Percentiles rank a stretch among this genome's conserved stretches.
Evolutionary conservation across 2,797 vertebrate genomes (phyloP).

Genomic region (Crocodylus rhombifer): DNA sequence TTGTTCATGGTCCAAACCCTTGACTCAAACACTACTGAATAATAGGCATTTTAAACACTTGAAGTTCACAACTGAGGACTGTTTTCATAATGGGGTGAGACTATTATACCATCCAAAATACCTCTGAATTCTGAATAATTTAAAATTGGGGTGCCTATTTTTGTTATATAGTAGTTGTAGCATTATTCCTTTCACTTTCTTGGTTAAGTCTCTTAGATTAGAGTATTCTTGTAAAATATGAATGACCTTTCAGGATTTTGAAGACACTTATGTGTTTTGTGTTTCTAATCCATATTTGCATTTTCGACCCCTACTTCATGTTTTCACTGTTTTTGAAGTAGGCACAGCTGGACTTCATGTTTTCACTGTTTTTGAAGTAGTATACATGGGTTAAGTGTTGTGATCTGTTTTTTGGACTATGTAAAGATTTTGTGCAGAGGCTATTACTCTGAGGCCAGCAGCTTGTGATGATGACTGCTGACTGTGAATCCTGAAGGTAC

Average conservation of each 20-base stretch:
- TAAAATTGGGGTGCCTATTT: not conserved
- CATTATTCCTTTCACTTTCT: not conserved
- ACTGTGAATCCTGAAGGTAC: not conserved
- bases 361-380: not conserved
- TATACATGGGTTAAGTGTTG: not conserved
- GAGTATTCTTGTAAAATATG: not conserved
- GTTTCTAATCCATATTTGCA: not conserved
- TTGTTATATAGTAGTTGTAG: not conserved
- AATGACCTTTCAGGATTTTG: not conserved
- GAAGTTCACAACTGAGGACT: not conserved
- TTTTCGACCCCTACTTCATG: too few relatives aligned
- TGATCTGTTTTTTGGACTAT: not conserved
- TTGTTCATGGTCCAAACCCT: too few relatives aligned
- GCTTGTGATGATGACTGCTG: not conserved
- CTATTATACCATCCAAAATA: too few relatives aligned
- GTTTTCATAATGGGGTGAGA: not conserved
- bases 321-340: too few relatives aligned
- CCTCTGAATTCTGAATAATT: not conserved
- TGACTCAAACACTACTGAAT: not conserved
- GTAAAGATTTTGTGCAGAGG: not conserved
- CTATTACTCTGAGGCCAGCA: not conserved
- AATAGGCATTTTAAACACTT: not conserved
- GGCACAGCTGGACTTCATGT: too few relatives aligned
- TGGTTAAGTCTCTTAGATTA: not conserved
- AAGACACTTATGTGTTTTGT: not conserved